Conservation (phyloP, 2,888 invertebrate genomes). For the Nasonovia ribisnigri region DNA sequence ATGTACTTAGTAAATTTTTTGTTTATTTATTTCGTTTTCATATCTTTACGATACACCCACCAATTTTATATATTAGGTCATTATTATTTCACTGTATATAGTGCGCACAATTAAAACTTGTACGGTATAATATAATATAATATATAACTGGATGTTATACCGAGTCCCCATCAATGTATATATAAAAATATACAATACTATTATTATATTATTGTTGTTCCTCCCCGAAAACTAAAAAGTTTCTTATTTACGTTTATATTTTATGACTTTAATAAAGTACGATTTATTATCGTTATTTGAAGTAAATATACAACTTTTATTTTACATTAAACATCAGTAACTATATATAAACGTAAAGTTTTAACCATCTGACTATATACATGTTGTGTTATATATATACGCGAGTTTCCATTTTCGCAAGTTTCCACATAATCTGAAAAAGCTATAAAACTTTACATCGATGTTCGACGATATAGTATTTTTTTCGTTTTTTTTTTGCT, state of each 20-base stretch:
- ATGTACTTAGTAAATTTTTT: background rate
- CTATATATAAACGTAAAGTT: slow-evolving; percentile 58
- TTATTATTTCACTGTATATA: background rate
- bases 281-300: slow-evolving; percentile 56
- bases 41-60: background rate
- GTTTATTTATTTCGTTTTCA: background rate
- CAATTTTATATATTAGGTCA: background rate
- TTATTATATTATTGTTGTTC: background rate
- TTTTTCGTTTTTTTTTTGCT: slow-evolving; percentile 6
- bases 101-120: slow-evolving; percentile 27
- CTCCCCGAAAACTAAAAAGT: slow-evolving; percentile 53
- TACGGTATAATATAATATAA: background rate
- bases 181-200: background rate
- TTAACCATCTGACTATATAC: slow-evolving; percentile 42
- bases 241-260: slow-evolving; percentile 62
- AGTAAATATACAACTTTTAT: slow-evolving; percentile 62
- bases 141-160: slow-evolving; percentile 30
- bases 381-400: background rate
- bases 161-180: slow-evolving; percentile 16
- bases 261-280: slow-evolving; percentile 63
- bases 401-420: slow-evolving; percentile 58
- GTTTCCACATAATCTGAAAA: slow-evolving; percentile 63
- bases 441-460: slow-evolving; percentile 61
- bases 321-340: slow-evolving; percentile 62
- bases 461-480: slow-evolving; percentile 47